Conservation (phyloP, 2,113 vertebrate genomes). For the Cephalophus harveyi region DNA sequence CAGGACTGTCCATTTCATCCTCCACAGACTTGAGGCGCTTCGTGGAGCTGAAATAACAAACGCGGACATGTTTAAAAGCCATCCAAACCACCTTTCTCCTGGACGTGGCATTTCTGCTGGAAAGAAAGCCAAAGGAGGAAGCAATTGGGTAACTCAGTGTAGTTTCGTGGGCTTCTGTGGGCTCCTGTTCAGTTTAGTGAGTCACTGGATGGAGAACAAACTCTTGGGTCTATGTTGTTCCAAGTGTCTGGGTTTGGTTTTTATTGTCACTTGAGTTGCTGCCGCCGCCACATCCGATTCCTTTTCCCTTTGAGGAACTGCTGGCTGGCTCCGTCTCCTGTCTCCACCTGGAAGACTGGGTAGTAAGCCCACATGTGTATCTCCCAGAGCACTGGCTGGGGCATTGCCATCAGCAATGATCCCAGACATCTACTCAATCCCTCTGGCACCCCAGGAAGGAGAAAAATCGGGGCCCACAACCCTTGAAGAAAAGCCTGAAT, state of each 20-base stretch:
- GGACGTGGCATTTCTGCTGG: not conserved
- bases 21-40: conserved; percentile 99
- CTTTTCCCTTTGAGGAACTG: conserved; percentile 16
- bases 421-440: not conserved
- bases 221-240: not conserved
- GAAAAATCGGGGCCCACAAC: not conserved
- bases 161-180: not conserved
- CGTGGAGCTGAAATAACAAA: conserved; percentile 87
- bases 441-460: not conserved
- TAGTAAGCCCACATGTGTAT: not conserved
- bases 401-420: not conserved
- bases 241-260: conserved; percentile 22
- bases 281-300: not conserved
- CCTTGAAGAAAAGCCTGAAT: not conserved
- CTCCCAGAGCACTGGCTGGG: not conserved
- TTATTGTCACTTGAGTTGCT: not conserved
- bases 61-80: not conserved
- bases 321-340: not conserved
- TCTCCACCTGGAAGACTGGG: not conserved
- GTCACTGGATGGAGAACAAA: not conserved
- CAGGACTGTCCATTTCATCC: conserved; percentile 98
- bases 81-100: not conserved
- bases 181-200: not conserved
- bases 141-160: not conserved
- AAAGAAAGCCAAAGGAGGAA: conserved; percentile 30